A percentile compares a stretch with the other conserved stretches of the same genome.
Conservation (phyloP, 2,113 vertebrate genomes). For the Callithrix jacchus region DNA sequence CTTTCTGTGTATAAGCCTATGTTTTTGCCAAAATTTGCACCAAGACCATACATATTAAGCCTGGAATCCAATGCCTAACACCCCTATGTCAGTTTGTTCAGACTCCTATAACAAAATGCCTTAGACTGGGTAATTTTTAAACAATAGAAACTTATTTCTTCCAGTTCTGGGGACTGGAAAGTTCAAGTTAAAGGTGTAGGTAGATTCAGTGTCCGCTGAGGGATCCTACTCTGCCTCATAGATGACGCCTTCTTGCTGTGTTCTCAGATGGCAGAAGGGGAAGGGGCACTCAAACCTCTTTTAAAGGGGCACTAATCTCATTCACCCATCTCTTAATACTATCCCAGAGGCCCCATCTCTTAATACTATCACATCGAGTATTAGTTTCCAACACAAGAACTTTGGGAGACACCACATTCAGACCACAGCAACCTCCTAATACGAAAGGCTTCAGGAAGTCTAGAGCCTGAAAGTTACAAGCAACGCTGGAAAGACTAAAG, state of each 20-base stretch:
- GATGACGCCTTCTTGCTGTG: neutral
- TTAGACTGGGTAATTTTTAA: neutral
- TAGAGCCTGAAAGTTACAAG: neutral
- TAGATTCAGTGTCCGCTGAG: neutral
- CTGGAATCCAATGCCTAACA: too few species aligned
- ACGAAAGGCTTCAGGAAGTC: neutral
- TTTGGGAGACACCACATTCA: neutral
- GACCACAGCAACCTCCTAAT: neutral
- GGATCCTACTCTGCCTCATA: neutral
- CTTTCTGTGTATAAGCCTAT: conserved; percentile 47
- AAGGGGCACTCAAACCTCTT: too few species aligned
- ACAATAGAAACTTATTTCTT: neutral
- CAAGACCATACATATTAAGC: neutral
- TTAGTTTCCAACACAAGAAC: too few species aligned
- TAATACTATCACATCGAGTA: too few species aligned
- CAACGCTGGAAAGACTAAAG: neutral
- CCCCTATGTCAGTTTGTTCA: neutral
- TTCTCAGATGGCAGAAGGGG: neutral
- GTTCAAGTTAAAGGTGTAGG: neutral
- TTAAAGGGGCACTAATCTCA: neutral
- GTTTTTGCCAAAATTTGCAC: neutral
- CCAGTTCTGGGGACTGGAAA: neutral
- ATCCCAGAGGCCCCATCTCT: neutral
- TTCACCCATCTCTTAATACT: neutral
- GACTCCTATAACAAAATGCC: neutral